Evolutionary conservation across 2,797 vertebrate genomes (phyloP).

Genomic region (Sebastes vulpes): DNA sequence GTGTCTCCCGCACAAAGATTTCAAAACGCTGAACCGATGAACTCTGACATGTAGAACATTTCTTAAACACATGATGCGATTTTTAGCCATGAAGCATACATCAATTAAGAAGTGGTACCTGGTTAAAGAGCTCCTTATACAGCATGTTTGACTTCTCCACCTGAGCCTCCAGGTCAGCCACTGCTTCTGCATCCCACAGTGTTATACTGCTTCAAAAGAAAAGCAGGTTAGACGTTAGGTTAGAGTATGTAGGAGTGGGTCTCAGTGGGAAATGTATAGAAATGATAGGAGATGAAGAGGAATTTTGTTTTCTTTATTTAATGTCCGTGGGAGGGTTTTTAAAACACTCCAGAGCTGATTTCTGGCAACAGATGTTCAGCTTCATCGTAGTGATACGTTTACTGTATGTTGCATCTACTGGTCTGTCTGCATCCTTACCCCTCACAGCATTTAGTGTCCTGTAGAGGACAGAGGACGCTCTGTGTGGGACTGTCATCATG

Average conservation of each 20-base stretch:
- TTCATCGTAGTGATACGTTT: neutral
- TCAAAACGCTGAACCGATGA: neutral
- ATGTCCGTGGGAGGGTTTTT: neutral
- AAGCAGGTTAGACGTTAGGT: neutral
- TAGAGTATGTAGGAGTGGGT: neutral
- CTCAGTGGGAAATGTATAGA: neutral
- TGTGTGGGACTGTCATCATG: neutral
- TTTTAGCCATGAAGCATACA: neutral
- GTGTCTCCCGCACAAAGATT: constrained; percentile 1
- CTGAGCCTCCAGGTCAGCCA: constrained; percentile 58
- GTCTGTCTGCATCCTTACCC: constrained; percentile 10
- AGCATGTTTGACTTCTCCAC: constrained; percentile 63
- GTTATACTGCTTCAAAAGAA: constrained; percentile 21
- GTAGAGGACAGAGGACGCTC: constrained; percentile 29
- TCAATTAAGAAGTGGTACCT: constrained; percentile 43
- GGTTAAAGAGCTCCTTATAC: constrained; percentile 65
- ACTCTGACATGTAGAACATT: neutral
- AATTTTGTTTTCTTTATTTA: constrained; percentile 6
- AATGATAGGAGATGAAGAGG: neutral
- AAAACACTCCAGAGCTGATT: neutral
- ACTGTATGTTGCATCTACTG: neutral
- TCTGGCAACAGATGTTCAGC: neutral
- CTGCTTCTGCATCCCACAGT: constrained; percentile 56
- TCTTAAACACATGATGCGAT: neutral
- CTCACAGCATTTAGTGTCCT: constrained; percentile 24